Evolutionary conservation across 2,113 vertebrate species (phyloP), one percentile per base, ranked within the genome.

Genomic region (Heloderma charlesbogerti): DNA sequence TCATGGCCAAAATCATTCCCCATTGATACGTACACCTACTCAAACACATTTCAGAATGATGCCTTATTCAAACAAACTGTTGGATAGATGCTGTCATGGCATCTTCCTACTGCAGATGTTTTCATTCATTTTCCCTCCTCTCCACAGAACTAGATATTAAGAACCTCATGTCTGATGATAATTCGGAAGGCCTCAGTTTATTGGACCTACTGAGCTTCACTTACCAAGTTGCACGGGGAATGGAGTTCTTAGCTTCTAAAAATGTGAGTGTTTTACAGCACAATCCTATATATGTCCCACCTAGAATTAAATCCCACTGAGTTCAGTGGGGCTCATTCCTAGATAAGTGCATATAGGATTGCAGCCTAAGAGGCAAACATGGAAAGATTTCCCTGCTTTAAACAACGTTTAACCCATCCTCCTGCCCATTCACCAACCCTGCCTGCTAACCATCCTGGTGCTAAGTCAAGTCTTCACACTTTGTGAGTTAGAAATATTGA

Each of bases 231-330:
- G 98, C 99, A 79, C 96, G 98, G 90, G 99, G 99, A 92, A 99
- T 99, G 99, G 99, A 99, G 92, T 99, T 99, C 94, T 96, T 99
- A 94, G 98, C 99, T 84, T 99, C 99, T 88, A 99, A 99, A 97
- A 99, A 99, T 75, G 99, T 99, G 96, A 97, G 99, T 98, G 74
- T 86, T 7, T 87, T 48, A 79, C 22, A 45, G 22, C 9, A 7
- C 6, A 45, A 25, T 43, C 15, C 18, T 40, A 77, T 63, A 63
- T 18, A 20, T 77, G 1, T 79, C 77, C n/a, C 45, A 48, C 22
- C 27, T 2, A 75, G 3, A 79, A 27, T 2, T 48, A 3, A 43
- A 22, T 79, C 77, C 9, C 22, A 37, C 6, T 74, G 72, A 45
- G 22, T 77, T 79, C 43, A 22, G 3, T 45, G 75, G 4, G 40